These are phyloP conservation scores for Gryon sp. DNA, from an alignment of 1,140 invertebrate genomes.

Conservation along the genomic window DNA sequence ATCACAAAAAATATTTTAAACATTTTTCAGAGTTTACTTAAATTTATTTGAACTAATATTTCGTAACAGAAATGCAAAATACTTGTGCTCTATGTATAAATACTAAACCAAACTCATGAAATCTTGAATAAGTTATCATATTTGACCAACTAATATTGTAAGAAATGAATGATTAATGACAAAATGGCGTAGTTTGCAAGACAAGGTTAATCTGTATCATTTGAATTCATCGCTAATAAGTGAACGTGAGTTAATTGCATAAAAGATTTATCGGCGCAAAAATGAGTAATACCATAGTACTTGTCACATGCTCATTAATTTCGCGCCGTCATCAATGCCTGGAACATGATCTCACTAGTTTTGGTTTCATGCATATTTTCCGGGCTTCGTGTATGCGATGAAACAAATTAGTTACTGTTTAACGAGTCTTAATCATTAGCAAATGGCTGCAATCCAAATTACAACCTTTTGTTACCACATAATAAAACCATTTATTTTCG, in stretches of 20 bases:
- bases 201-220: slow-evolving; percentile 15
- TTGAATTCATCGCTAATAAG: slow-evolving; percentile 30
- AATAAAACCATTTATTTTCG: too few relatives aligned
- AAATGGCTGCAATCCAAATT: slow-evolving; percentile 25
- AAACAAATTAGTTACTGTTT: slow-evolving; percentile 29
- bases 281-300: slow-evolving; percentile 35
- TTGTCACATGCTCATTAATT: slow-evolving; percentile 36
- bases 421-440: slow-evolving; percentile 29
- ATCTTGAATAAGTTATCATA: slow-evolving; percentile 11
- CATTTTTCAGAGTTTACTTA: too few relatives aligned
- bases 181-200: slow-evolving; percentile 13
- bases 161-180: slow-evolving; percentile 14
- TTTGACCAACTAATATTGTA: too few relatives aligned
- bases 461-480: slow-evolving; percentile 2
- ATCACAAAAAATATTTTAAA: too few relatives aligned
- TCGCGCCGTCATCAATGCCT: slow-evolving; percentile 13
- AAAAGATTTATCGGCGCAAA: slow-evolving; percentile 31
- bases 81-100: not conserved
- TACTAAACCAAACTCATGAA: not conserved
- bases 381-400: not conserved
- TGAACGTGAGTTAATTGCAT: slow-evolving; percentile 26
- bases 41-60: too few relatives aligned
- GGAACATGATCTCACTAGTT: not conserved
- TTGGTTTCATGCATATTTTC: slow-evolving; percentile 18
- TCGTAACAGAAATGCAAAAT: too few relatives aligned